These are phyloP conservation scores for Toxotes jaculatrix DNA, from an alignment of 2,113 vertebrate genomes.

Conservation along the genomic window DNA sequence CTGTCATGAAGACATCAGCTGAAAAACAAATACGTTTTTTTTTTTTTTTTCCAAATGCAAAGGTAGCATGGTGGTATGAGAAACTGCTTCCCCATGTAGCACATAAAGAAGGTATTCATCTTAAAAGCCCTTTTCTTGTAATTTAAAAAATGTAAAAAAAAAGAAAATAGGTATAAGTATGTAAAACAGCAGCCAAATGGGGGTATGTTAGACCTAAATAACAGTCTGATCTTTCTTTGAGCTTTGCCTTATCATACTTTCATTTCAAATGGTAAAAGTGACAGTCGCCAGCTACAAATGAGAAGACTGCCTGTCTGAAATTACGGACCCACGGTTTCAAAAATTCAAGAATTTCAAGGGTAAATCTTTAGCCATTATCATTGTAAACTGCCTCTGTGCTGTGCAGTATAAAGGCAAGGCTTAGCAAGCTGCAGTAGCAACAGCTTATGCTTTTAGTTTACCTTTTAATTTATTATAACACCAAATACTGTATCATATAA, in stretches of 20 bases:
- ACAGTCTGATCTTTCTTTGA: too few species aligned
- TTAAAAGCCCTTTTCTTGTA: too few species aligned
- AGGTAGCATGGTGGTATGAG: background rate
- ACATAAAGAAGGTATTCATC: too few species aligned
- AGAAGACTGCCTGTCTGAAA: too few species aligned
- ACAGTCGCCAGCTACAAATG: too few species aligned
- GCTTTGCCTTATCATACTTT: background rate
- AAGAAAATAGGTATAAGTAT: too few species aligned
- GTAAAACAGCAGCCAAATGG: background rate
- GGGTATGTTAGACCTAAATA: background rate
- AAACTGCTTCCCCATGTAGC: background rate
- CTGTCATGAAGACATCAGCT: too few species aligned
- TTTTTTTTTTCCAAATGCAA: background rate
- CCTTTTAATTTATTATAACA: background rate
- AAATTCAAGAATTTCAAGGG: too few species aligned
- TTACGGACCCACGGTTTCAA: too few species aligned
- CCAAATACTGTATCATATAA: background rate
- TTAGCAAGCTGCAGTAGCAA: background rate
- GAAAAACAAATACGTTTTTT: too few species aligned
- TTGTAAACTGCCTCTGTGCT: background rate
- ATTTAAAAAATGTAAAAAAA: too few species aligned
- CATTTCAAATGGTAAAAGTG: background rate
- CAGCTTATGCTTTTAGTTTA: background rate
- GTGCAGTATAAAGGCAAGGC: too few species aligned
- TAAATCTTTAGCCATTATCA: background rate